These are phyloP conservation scores for Branchipolynoe longqiensis DNA, from an alignment of 2,888 invertebrate species.

Conservation along the genomic window DNA sequence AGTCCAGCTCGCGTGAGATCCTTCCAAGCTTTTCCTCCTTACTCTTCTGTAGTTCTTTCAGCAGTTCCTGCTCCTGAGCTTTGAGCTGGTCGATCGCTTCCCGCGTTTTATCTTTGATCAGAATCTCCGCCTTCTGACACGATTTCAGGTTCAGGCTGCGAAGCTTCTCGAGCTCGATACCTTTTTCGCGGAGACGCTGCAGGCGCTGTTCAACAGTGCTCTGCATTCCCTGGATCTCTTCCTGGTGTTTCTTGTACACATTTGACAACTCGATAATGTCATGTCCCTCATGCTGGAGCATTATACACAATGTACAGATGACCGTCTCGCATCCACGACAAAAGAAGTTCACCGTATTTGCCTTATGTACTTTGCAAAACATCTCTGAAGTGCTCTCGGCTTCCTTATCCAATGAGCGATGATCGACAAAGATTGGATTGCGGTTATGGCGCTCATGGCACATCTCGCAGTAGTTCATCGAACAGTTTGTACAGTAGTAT, in stretches of 20 bases:
- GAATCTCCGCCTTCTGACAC: conserved; percentile 66
- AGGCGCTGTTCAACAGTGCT: conserved; percentile 62
- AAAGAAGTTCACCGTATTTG: conserved; percentile 64
- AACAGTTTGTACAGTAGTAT: conserved; percentile 67
- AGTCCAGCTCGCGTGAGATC: conserved; percentile 64
- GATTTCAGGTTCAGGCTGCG: conserved; percentile 62
- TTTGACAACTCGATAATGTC: conserved; percentile 64
- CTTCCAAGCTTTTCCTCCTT: conserved; percentile 64
- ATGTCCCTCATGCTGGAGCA: conserved; percentile 67
- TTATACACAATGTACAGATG: conserved; percentile 69
- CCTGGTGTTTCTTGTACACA: conserved; percentile 64
- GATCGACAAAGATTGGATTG: conserved; percentile 67
- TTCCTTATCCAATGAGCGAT: conserved; percentile 62
- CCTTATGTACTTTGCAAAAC: conserved; percentile 66
- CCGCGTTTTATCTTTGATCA: conserved; percentile 64
- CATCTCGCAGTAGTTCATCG: conserved; percentile 67
- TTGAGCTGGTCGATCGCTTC: conserved; percentile 62
- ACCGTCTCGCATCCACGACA: conserved; percentile 66
- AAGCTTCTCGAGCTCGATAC: conserved; percentile 64
- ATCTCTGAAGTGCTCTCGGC: conserved; percentile 61
- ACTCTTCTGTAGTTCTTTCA: conserved; percentile 63
- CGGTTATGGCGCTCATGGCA: conserved; percentile 66
- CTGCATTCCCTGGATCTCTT: conserved; percentile 64
- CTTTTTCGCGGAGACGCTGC: conserved; percentile 59
- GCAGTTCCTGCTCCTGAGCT: conserved; percentile 63